Percentiles rank a stretch among this genome's conserved stretches.
Evolutionary conservation across 2,888 invertebrate genomes (phyloP).

Genomic region (Mylabris sibirica): DNA sequence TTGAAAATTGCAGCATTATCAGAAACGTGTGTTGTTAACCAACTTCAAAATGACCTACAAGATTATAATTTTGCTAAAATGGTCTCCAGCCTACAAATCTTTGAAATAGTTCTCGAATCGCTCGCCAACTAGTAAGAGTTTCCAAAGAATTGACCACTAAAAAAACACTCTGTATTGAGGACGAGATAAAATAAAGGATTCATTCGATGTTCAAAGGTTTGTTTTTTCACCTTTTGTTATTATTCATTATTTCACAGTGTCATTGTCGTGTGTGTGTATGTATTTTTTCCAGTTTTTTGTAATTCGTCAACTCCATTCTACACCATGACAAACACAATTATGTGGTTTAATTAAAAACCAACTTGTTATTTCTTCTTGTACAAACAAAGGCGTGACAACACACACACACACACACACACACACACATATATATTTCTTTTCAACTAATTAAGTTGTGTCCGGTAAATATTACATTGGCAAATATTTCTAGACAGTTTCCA

Average conservation of each 20-base stretch:
- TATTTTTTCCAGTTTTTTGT: not conserved
- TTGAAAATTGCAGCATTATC: too few species aligned
- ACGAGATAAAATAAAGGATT: conserved; percentile 2
- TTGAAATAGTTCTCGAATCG: too few species aligned
- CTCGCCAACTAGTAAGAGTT: too few species aligned
- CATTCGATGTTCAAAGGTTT: not conserved
- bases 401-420: too few species aligned
- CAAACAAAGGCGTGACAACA: not conserved
- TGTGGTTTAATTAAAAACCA: conserved; percentile 14
- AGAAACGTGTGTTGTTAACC: too few species aligned
- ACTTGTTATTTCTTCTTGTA: conserved; percentile 11
- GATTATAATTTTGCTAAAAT: too few species aligned
- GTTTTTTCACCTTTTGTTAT: not conserved
- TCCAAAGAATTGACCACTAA: too few species aligned
- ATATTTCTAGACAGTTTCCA: not conserved
- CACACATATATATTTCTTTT: conserved; percentile 10
- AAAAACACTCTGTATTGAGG: too few species aligned
- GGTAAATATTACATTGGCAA: not conserved
- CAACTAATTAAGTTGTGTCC: conserved; percentile 7
- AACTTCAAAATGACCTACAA: too few species aligned
- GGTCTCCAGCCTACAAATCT: too few species aligned
- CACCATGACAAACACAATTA: conserved; percentile 12
- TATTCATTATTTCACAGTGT: not conserved
- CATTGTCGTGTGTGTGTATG: not conserved
- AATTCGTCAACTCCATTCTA: conserved; percentile 1